phyloP scores from a whole-genome alignment of 2,113 vertebrate species.

The Cyrtonyx montezumae region DNA sequence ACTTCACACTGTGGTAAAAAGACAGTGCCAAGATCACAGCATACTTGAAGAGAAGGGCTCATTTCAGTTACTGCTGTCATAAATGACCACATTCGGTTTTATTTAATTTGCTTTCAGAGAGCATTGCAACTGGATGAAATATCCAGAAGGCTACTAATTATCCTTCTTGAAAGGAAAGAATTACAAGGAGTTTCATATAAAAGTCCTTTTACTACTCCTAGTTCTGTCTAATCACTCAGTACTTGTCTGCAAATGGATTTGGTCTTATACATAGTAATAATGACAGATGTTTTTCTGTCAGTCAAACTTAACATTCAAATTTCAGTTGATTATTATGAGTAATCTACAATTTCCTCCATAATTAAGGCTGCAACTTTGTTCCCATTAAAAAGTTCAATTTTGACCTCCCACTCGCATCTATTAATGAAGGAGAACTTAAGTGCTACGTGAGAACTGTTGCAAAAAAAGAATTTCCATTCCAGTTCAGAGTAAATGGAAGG shows the following conservation, averaged over 20 bases:
- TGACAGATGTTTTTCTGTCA: slow-evolving; percentile 66
- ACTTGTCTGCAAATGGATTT: slow-evolving; percentile 64
- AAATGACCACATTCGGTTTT: neutral
- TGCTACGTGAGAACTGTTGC: neutral
- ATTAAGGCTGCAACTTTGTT: slow-evolving; percentile 54
- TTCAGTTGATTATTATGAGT: slow-evolving; percentile 48
- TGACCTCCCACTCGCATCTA: slow-evolving; percentile 47
- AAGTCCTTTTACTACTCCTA: slow-evolving; percentile 41
- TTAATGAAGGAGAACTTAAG: slow-evolving; percentile 14
- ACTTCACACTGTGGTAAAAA: neutral
- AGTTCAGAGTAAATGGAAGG: neutral
- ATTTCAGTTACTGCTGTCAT: neutral
- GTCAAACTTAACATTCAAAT: slow-evolving; percentile 57
- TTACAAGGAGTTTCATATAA: slow-evolving; percentile 26
- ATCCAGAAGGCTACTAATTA: slow-evolving; percentile 46
- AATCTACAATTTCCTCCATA: slow-evolving; percentile 45
- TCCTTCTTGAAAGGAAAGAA: slow-evolving; percentile 27
- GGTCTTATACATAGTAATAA: slow-evolving; percentile 44
- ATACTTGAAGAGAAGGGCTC: neutral
- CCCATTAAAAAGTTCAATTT: slow-evolving; percentile 22
- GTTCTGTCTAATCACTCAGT: slow-evolving; percentile 58
- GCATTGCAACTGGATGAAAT: slow-evolving; percentile 23
- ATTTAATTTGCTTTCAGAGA: slow-evolving; percentile 45
- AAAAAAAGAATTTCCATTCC: neutral
- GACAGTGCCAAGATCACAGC: neutral